Percentiles rank a stretch among this genome's conserved stretches.
Evolutionary conservation across 2,113 vertebrate species (phyloP).

Genomic region (Cephalophus harveyi): DNA sequence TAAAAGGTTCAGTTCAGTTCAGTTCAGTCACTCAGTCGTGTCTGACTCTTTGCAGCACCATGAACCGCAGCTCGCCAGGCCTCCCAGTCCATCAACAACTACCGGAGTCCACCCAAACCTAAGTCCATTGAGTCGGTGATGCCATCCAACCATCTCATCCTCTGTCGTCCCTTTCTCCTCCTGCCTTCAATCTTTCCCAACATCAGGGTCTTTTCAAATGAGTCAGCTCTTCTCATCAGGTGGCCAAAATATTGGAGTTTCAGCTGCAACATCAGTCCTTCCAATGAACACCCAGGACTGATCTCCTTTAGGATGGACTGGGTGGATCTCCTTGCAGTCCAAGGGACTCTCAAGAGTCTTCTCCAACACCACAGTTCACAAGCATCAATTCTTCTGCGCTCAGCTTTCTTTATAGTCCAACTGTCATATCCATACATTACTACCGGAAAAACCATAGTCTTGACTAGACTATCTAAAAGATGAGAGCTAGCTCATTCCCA

Average conservation of each 20-base stretch:
- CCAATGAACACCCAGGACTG: not conserved
- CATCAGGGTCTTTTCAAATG: not conserved
- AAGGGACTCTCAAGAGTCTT: not conserved
- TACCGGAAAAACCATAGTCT: not conserved
- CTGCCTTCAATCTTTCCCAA: not conserved
- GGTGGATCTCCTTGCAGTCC: not conserved
- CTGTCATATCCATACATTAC: not conserved
- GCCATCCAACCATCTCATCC: not conserved
- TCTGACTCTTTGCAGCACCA: not conserved
- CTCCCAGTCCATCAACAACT: not conserved
- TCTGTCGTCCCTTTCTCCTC: not conserved
- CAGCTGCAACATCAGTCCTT: not conserved
- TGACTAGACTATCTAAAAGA: not conserved
- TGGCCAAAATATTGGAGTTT: not conserved
- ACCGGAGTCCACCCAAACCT: fast-evolving
- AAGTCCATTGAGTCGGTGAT: not conserved
- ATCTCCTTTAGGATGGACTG: not conserved
- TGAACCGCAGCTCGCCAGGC: not conserved
- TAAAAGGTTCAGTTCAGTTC: not conserved
- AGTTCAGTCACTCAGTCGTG: not conserved
- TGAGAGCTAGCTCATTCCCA: not conserved
- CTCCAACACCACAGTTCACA: not conserved
- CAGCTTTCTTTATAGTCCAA: not conserved
- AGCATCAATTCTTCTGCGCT: fast-evolving
- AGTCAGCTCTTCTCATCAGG: not conserved